Percentiles rank a stretch among this genome's conserved stretches.
Evolutionary conservation across 2,888 invertebrate species (phyloP).

Genomic region (Uropetala carovei): DNA sequence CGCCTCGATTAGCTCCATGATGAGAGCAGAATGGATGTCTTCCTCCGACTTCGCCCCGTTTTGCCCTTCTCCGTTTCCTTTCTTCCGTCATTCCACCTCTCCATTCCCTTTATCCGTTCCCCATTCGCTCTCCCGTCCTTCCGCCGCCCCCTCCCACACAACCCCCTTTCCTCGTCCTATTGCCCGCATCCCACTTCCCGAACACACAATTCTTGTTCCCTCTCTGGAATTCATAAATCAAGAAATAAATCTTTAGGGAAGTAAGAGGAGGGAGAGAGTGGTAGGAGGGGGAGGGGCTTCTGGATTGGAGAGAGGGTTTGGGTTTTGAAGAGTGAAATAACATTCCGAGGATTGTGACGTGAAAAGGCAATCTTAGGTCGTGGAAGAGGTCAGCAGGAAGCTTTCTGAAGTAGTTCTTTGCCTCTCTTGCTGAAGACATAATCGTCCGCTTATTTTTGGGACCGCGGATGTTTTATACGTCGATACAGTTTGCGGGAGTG

Average conservation of each 20-base stretch:
- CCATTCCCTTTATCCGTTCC: background rate
- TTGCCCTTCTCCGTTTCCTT: background rate
- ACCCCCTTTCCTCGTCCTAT: background rate
- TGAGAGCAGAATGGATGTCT: background rate
- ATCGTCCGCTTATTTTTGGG: background rate
- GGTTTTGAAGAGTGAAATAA: no score
- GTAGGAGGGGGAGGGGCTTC: background rate
- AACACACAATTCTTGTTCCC: no score
- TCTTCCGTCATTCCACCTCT: background rate
- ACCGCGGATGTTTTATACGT: background rate
- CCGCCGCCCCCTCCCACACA: no score
- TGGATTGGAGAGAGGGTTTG: no score
- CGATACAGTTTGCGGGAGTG: background rate
- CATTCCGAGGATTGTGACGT: background rate
- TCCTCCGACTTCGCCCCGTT: background rate
- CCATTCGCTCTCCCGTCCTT: no score
- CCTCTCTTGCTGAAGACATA: background rate
- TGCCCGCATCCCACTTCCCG: background rate
- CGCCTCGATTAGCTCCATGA: background rate
- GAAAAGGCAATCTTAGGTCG: background rate
- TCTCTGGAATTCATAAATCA: constrained; percentile 19
- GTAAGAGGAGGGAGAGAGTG: background rate
- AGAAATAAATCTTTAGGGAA: constrained; percentile 14
- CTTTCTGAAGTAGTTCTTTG: background rate
- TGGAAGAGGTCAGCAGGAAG: constrained; percentile 12